phyloP scores from a whole-genome alignment of 2,797 vertebrate species.

The Gambelia wislizenii region DNA sequence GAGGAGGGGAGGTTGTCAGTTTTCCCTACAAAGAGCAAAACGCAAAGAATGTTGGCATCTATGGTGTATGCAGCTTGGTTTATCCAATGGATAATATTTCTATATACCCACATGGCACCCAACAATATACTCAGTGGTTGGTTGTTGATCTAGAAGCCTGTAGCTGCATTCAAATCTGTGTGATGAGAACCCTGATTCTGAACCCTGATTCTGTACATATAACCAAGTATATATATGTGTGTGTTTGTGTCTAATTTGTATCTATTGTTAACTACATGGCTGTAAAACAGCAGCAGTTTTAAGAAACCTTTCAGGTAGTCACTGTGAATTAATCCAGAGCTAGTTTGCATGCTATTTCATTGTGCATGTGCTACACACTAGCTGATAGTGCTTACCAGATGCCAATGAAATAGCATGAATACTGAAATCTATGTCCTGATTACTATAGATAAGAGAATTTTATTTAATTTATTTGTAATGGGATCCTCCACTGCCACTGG shows the following conservation, averaged over 20 bases:
- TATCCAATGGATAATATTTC: not conserved
- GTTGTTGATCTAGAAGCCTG: not conserved
- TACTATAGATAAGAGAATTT: no score
- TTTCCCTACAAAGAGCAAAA: constrained; percentile 49
- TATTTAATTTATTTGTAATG: no score
- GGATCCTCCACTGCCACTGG: no score
- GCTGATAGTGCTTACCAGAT: not conserved
- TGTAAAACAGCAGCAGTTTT: not conserved
- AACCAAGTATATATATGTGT: not conserved
- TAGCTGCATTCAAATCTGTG: not conserved
- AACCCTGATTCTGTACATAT: not conserved
- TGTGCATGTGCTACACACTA: not conserved
- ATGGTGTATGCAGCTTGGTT: not conserved
- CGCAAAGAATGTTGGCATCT: not conserved
- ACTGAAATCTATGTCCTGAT: no score
- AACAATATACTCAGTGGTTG: not conserved
- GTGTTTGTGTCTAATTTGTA: not conserved
- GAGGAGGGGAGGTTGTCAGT: constrained; percentile 48
- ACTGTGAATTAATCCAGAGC: no score
- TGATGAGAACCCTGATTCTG: not conserved
- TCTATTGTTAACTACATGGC: not conserved
- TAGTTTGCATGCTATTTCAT: no score
- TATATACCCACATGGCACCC: no score
- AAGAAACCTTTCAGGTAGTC: no score
- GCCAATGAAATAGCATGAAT: not conserved